A percentile compares a stretch with the other conserved stretches of the same genome.
These are phyloP conservation scores for Tretioscincus oriximinensis DNA, from an alignment of 2,113 vertebrate genomes.

Conservation along the genomic window DNA sequence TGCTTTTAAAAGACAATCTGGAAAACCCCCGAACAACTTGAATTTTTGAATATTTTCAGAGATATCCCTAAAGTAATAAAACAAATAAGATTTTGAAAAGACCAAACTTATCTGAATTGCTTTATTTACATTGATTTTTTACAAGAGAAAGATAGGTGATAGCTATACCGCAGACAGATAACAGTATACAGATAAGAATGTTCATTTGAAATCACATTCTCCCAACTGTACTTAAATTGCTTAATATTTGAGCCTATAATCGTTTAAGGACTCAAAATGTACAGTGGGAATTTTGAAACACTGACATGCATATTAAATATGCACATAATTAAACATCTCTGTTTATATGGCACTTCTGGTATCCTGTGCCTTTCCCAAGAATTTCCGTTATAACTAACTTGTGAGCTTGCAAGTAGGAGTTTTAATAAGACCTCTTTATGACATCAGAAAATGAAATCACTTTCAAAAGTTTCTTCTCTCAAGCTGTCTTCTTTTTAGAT, in stretches of 20 bases:
- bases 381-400: conserved; percentile 10
- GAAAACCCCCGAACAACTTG: too few species aligned
- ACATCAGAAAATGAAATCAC: not conserved
- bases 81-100: too few species aligned
- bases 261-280: conserved; percentile 3
- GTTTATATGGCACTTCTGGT: conserved; percentile 10
- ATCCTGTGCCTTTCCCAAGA: conserved; percentile 5
- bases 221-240: conserved; percentile 6
- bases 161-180: too few species aligned
- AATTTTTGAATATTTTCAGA: too few species aligned
- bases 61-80: too few species aligned
- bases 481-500: not conserved
- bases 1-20: too few species aligned
- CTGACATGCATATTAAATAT: not conserved
- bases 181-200: too few species aligned
- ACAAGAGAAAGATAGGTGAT: too few species aligned
- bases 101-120: too few species aligned
- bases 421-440: conserved; percentile 18
- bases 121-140: too few species aligned
- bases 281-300: conserved; percentile 5
- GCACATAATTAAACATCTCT: conserved; percentile 7
- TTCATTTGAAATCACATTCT: not conserved
- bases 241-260: conserved; percentile 21
- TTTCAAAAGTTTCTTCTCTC: not conserved
- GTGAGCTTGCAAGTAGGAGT: not conserved